These are phyloP conservation scores for Protaetia brevitarsis DNA, from an alignment of 1,140 invertebrate species.

Conservation along the genomic window DNA sequence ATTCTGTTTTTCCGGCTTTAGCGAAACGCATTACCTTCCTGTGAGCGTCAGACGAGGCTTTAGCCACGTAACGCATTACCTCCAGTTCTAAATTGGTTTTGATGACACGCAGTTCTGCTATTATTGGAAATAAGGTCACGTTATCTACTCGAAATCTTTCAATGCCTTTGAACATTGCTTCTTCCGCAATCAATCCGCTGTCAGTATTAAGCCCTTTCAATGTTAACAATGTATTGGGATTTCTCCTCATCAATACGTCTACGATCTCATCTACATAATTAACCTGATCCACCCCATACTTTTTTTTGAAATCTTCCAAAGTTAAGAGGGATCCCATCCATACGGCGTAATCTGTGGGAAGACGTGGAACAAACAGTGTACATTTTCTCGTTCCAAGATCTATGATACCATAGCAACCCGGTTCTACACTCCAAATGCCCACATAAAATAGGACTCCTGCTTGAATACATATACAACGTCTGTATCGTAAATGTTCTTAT, in stretches of 20 bases:
- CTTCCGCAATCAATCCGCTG: slow-evolving; percentile 69
- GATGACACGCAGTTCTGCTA: slow-evolving; percentile 57
- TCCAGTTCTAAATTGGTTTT: slow-evolving; percentile 85
- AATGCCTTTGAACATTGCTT: slow-evolving; percentile 80
- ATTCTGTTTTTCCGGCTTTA: slow-evolving; percentile 80
- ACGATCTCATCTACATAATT: slow-evolving; percentile 73
- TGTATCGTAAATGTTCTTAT: slow-evolving; percentile 52
- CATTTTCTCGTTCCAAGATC: slow-evolving; percentile 66
- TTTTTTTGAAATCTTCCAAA: slow-evolving; percentile 68
- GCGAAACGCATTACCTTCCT: slow-evolving; percentile 56
- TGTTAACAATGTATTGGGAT: slow-evolving; percentile 50
- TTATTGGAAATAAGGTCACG: slow-evolving; percentile 30
- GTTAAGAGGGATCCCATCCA: slow-evolving; percentile 79
- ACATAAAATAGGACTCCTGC: slow-evolving; percentile 77
- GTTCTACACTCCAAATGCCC: slow-evolving; percentile 85
- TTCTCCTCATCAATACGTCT: neutral
- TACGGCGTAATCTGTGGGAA: slow-evolving; percentile 77
- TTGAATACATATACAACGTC: slow-evolving; percentile 54
- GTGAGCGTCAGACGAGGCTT: slow-evolving; percentile 89
- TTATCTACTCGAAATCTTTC: slow-evolving; percentile 52
- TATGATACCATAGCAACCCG: slow-evolving; percentile 80
- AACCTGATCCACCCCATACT: slow-evolving; percentile 79
- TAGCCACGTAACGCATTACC: slow-evolving; percentile 82
- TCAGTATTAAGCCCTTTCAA: slow-evolving; percentile 68
- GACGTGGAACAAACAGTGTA: slow-evolving; percentile 76